Base-by-base conservation (phyloP, 2,797 vertebrate genomes). In the Sebastes oblongus region DNA sequence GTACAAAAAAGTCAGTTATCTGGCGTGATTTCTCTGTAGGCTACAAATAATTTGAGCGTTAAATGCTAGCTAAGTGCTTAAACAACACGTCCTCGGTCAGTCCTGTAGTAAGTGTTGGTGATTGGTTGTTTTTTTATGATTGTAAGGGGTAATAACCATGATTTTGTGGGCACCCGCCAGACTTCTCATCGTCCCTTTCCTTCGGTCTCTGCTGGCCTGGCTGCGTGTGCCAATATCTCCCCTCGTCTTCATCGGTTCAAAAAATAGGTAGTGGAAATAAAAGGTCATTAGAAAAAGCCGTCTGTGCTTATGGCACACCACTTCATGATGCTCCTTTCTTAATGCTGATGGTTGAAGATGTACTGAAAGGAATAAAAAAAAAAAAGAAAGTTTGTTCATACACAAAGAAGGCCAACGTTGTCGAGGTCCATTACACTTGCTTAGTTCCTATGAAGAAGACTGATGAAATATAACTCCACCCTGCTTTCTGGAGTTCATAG, bases 381-480 rank as follows among this genome's bases (percentile, higher is more conserved):
- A 29, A 32, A 67, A 56, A 27, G 36, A 2, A 68, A 70, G 64
- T 46, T 54, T 64, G 70, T 83, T 88, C 55, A 77, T 62, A 77
- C 64, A 95, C 96, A 86, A 96, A 96, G 94, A 97, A 87, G 78
- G 81, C 79, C 61, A 60, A 97, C 13, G 83, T 95, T 96, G 92
- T 96, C 93, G 84, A 97, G 92, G 97, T 98, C 96, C 83, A 55
- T 82, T 80, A 54, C 5, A 65, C 67, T 69, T 56, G 64, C 52
- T 72, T 32, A 77, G 61, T 85, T 91, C 82, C 78, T 84, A 85
- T 89, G 70, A 80, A 82, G 85, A 83, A 61, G 80, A 80, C 54
- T 42, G 77, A 70, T 82, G 83, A 80, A 86, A 62, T 69, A 72
- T 20, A 66, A 66, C 68, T 80, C 78, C 77, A 42, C 58, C 56